Percentiles rank a stretch among this genome's conserved stretches.
Conservation (phyloP, 2,888 invertebrate genomes). For the Drosophila ustulata region DNA sequence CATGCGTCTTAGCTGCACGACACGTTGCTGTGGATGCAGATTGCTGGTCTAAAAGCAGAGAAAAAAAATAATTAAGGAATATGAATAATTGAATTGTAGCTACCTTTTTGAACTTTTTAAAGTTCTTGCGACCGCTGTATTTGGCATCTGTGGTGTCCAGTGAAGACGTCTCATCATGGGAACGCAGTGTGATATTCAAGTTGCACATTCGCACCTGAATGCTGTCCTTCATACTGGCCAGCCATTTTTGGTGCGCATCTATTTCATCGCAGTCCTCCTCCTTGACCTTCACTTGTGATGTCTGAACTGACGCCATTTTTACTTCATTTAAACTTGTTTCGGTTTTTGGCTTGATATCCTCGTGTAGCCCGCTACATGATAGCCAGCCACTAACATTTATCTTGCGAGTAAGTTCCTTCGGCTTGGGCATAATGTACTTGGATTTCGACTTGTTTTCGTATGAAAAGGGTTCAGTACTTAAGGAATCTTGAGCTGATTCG, state of each 20-base stretch:
- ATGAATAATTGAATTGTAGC: background rate
- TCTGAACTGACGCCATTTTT: constrained; percentile 11
- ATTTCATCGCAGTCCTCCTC: constrained; percentile 36
- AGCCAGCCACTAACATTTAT: constrained; percentile 78
- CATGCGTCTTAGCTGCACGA: constrained; percentile 55
- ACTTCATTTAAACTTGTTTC: background rate
- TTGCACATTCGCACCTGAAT: constrained; percentile 75
- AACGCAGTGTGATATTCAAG: constrained; percentile 53
- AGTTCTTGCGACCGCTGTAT: constrained; percentile 71
- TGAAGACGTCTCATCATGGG: constrained; percentile 35
- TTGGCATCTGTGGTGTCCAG: constrained; percentile 21
- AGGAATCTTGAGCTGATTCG: constrained; percentile 46
- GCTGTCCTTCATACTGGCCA: constrained; percentile 73
- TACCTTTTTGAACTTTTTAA: constrained; percentile 84
- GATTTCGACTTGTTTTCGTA: constrained; percentile 33
- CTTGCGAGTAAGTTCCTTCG: constrained; percentile 63
- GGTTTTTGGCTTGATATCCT: constrained; percentile 56
- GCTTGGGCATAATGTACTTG: constrained; percentile 59
- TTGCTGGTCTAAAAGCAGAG: constrained; percentile 62
- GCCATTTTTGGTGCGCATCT: constrained; percentile 65
- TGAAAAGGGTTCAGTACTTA: constrained; percentile 60
- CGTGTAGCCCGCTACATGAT: constrained; percentile 69
- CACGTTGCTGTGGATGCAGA: constrained; percentile 64
- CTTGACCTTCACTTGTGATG: constrained; percentile 31
- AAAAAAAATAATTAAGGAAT: background rate